A percentile compares a stretch with the other conserved stretches of the same genome.
phyloP scores from a whole-genome alignment of 2,113 vertebrate genomes.

The Peromyscus leucopus region DNA sequence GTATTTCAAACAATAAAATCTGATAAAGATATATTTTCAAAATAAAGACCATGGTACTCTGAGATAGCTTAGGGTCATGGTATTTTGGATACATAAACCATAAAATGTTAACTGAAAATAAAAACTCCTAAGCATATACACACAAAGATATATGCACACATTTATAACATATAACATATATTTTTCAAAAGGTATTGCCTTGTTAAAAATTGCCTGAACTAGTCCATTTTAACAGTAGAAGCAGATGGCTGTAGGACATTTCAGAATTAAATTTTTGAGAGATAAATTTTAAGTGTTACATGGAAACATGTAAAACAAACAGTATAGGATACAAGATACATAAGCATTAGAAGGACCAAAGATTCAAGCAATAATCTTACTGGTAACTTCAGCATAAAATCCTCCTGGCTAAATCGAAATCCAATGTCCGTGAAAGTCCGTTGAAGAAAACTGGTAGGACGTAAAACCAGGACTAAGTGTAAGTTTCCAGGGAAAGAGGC shows the following conservation, averaged over 20 bases:
- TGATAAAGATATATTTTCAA: constrained; percentile 59
- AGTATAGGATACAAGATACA: constrained; percentile 7
- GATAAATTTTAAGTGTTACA: constrained; percentile 36
- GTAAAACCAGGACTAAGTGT: constrained; percentile 96
- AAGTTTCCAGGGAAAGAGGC: constrained; percentile 96
- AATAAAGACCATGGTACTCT: constrained; percentile 39
- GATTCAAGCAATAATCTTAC: constrained; percentile 85
- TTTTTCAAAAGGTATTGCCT: constrained; percentile 40
- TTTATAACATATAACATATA: constrained; percentile 37
- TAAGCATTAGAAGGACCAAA: constrained; percentile 69
- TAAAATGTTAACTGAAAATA: constrained; percentile 62
- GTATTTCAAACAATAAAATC: constrained; percentile 21
- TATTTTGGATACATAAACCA: constrained; percentile 64
- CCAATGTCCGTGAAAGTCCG: constrained; percentile 97
- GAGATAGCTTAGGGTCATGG: constrained; percentile 60
- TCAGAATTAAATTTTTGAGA: constrained; percentile 34
- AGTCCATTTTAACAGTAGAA: constrained; percentile 50
- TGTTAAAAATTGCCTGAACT: not conserved
- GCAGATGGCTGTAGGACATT: constrained; percentile 11
- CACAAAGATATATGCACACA: not conserved
- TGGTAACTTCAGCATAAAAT: constrained; percentile 97
- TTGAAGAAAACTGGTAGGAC: constrained; percentile 97
- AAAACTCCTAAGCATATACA: constrained; percentile 27
- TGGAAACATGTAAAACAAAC: constrained; percentile 46
- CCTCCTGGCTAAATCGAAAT: constrained; percentile 97